phyloP scores from a whole-genome alignment of 2,888 invertebrate species.

The Lasioglossum leucozonium region DNA sequence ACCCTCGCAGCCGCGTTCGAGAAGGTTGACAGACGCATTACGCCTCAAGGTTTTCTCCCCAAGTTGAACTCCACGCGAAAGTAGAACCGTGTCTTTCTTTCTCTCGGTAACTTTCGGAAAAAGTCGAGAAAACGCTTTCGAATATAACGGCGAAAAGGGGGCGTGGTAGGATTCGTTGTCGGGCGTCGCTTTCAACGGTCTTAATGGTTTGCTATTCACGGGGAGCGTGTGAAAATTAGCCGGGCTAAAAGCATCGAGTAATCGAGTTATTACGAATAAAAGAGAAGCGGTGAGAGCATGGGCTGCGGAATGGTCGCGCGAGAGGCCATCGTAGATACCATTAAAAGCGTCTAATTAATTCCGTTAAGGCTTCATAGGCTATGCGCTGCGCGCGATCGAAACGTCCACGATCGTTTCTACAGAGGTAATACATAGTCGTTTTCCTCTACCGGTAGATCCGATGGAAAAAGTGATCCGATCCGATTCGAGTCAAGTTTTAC shows the following conservation, averaged over 20 bases:
- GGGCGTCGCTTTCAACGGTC: constrained; percentile 57
- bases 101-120: neutral
- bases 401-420: constrained; percentile 13
- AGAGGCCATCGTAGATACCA: constrained; percentile 62
- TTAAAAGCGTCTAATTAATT: constrained; percentile 81
- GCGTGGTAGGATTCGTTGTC: constrained; percentile 22
- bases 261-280: constrained; percentile 80
- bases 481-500: neutral
- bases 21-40: neutral
- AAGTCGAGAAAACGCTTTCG: constrained; percentile 31
- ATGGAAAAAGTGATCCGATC: neutral
- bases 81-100: neutral
- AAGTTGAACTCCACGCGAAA: neutral
- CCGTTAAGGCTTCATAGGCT: constrained; percentile 70
- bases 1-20: neutral
- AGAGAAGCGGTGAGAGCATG: constrained; percentile 64
- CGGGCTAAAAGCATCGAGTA: constrained; percentile 77
- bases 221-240: constrained; percentile 72
- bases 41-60: neutral
- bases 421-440: neutral
- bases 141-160: constrained; percentile 26
- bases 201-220: constrained; percentile 70
- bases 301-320: constrained; percentile 54
- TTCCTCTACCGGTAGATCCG: neutral
- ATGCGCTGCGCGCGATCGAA: constrained; percentile 10